Evolutionary conservation across 2,113 vertebrate genomes (phyloP).

Genomic region (Plecturocebus donacophilus): DNA sequence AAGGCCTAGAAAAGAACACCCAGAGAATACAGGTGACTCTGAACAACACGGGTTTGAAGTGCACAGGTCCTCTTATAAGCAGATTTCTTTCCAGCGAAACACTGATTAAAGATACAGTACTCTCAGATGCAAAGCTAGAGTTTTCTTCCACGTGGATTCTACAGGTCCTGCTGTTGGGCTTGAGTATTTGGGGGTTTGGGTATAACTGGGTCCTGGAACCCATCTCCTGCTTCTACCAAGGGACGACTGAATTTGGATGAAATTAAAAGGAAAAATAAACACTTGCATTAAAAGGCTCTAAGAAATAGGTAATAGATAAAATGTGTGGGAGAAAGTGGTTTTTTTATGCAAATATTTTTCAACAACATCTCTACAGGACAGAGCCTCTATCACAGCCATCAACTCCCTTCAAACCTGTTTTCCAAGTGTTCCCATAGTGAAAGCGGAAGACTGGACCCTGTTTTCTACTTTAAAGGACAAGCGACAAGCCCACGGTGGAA

Average conservation of each 20-base stretch:
- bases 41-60: background rate
- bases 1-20: background rate
- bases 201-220: background rate
- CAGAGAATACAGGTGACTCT: background rate
- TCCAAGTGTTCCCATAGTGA: background rate
- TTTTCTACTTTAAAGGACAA: background rate
- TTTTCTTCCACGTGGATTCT: background rate
- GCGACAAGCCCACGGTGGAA: rapidly evolving
- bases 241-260: background rate
- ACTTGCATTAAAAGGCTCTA: background rate
- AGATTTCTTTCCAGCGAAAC: background rate
- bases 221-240: background rate
- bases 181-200: background rate
- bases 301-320: background rate
- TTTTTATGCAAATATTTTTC: background rate
- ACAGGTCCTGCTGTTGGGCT: background rate
- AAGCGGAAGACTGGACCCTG: background rate
- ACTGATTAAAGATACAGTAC: background rate
- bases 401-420: background rate
- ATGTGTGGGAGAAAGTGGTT: background rate
- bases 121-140: background rate
- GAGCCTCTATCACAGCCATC: background rate
- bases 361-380: background rate
- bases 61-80: background rate
- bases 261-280: background rate